These are phyloP conservation scores for Conistra vaccinii DNA, from an alignment of 2,888 invertebrate species.

Conservation along the genomic window DNA sequence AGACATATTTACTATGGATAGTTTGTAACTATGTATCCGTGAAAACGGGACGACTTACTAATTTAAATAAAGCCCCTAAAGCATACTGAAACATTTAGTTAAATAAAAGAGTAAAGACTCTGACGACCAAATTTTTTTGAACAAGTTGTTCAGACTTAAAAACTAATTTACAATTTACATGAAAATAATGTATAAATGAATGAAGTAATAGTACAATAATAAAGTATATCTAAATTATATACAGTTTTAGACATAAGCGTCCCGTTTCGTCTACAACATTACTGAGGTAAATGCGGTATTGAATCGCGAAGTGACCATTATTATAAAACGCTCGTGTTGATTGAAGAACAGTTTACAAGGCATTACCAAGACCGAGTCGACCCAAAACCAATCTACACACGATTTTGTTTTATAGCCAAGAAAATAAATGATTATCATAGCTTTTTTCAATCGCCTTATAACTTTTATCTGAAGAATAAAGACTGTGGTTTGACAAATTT, in stretches of 20 bases:
- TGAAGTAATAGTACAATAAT: conserved; percentile 27
- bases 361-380: conserved; percentile 50
- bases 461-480: neutral
- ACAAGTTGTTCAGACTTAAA: conserved; percentile 31
- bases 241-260: conserved; percentile 49
- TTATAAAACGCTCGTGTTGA: conserved; percentile 32
- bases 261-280: conserved; percentile 65
- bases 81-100: conserved; percentile 20
- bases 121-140: conserved; percentile 18
- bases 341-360: conserved; percentile 48
- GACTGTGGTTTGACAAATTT: neutral
- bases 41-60: conserved; percentile 60
- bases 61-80: conserved; percentile 17
- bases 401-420: conserved; percentile 33
- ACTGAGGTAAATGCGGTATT: conserved; percentile 74
- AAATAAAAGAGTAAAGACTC: conserved; percentile 21
- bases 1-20: conserved; percentile 58
- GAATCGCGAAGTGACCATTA: conserved; percentile 57
- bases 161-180: conserved; percentile 42
- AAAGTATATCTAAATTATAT: conserved; percentile 45
- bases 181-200: conserved; percentile 39
- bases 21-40: conserved; percentile 60
- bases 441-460: neutral
- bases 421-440: neutral
- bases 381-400: conserved; percentile 19